A percentile compares a stretch with the other conserved stretches of the same genome.
These are phyloP conservation scores for Verasper variegatus DNA, from an alignment of 2,113 vertebrate species.

Conservation along the genomic window DNA sequence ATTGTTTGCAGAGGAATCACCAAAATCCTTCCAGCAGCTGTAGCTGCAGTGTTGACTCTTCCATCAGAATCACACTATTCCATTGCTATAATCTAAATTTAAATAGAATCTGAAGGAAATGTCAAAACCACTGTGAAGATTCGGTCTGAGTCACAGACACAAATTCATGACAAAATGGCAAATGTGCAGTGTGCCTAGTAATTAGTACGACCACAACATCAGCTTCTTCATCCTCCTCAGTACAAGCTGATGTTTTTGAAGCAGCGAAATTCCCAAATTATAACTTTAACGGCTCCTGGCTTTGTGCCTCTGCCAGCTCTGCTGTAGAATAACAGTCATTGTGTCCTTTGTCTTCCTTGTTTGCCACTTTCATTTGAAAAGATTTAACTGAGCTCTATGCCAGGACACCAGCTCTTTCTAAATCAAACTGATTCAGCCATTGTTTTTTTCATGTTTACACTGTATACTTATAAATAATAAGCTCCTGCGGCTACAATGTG, in stretches of 20 bases:
- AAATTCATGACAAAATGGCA: background rate
- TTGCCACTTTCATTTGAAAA: constrained; percentile 54
- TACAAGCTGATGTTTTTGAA: constrained; percentile 3
- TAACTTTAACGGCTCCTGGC: constrained; percentile 23
- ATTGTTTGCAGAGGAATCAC: no score
- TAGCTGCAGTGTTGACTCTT: background rate
- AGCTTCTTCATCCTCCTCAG: background rate
- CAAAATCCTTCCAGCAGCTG: background rate
- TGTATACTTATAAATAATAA: constrained; percentile 59
- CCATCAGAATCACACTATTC: background rate
- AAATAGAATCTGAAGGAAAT: background rate
- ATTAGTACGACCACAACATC: constrained; percentile 32
- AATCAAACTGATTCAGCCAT: constrained; percentile 46
- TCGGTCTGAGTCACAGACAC: background rate
- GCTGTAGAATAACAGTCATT: background rate
- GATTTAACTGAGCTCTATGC: constrained; percentile 34
- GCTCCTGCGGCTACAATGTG: constrained; percentile 29
- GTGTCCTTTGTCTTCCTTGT: constrained; percentile 34
- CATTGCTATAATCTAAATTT: background rate
- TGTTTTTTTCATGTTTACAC: constrained; percentile 60
- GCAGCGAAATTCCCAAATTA: constrained; percentile 22
- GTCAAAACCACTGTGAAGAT: background rate
- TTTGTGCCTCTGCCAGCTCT: constrained; percentile 30
- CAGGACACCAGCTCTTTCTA: constrained; percentile 36
- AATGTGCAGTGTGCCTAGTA: background rate